Evolutionary conservation across 2,797 vertebrate species (phyloP).

Genomic region (Amblyopsis hoosieri): DNA sequence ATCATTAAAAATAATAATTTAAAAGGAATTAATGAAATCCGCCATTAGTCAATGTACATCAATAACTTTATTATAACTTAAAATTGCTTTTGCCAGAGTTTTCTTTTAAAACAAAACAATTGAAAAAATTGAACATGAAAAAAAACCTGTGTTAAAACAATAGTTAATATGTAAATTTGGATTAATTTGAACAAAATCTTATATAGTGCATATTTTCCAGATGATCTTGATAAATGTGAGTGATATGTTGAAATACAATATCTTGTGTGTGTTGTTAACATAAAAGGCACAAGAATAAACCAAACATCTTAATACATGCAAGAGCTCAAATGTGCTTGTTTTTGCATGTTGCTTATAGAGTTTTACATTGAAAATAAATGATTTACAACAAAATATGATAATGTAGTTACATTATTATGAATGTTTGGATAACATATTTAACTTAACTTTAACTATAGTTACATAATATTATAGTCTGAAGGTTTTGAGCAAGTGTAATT

Average conservation of each 20-base stretch:
- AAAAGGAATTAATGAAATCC: constrained; percentile 24
- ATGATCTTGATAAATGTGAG: too few species aligned
- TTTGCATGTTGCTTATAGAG: constrained; percentile 4
- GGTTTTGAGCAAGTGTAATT: too few species aligned
- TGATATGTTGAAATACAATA: constrained; percentile 14
- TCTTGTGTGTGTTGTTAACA: constrained; percentile 33
- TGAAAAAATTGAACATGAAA: too few species aligned
- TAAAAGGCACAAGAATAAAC: constrained; percentile 19
- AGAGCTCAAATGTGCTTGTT: constrained; percentile 26
- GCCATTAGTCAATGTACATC: constrained; percentile 10
- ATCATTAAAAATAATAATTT: constrained; percentile 26
- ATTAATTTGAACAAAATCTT: constrained; percentile 23
- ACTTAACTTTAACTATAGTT: too few species aligned
- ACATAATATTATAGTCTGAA: too few species aligned
- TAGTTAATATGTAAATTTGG: constrained; percentile 38
- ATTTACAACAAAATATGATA: constrained; percentile 6
- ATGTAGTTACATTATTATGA: neutral
- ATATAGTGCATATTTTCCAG: neutral
- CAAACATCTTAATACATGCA: constrained; percentile 45
- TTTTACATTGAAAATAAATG: neutral
- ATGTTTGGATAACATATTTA: too few species aligned
- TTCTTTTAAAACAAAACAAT: too few species aligned
- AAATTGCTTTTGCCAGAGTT: too few species aligned
- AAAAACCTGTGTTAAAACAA: neutral
- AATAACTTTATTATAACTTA: constrained; percentile 16